phyloP scores from a whole-genome alignment of 2,797 vertebrate genomes.

The Hydrocynus forskahlii region DNA sequence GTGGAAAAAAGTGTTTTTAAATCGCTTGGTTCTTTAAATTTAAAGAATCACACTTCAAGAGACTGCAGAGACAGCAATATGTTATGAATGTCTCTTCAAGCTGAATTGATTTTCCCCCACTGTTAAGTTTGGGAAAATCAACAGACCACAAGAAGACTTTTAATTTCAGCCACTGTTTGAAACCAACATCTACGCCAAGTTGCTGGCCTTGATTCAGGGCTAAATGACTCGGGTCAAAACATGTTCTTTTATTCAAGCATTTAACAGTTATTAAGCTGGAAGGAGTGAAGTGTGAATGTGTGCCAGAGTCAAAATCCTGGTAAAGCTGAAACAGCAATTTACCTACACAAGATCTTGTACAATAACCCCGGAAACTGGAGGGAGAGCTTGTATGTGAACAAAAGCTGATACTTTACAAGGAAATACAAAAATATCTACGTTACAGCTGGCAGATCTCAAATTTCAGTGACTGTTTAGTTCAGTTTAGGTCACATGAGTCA shows the following conservation, averaged over 20 bases:
- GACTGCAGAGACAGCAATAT: neutral
- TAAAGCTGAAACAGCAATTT: too few species aligned
- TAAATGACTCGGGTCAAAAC: conserved; percentile 30
- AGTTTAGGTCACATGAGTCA: too few species aligned
- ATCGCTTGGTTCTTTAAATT: neutral
- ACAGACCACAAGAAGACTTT: conserved; percentile 86
- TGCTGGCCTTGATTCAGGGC: conserved; percentile 88
- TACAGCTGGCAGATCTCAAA: too few species aligned
- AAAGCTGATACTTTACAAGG: neutral
- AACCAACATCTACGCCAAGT: conserved; percentile 88
- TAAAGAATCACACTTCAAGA: neutral
- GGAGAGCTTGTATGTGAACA: too few species aligned
- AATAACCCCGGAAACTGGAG: too few species aligned
- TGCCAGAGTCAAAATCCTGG: too few species aligned
- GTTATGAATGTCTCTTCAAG: conserved; percentile 77
- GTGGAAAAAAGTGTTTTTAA: neutral
- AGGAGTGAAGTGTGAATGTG: too few species aligned
- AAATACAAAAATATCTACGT: too few species aligned
- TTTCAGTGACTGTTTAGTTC: too few species aligned
- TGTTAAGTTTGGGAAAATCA: conserved; percentile 74
- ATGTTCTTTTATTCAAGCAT: too few species aligned
- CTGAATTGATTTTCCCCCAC: conserved; percentile 78
- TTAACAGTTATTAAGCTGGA: too few species aligned
- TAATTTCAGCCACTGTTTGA: conserved; percentile 90
- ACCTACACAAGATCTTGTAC: too few species aligned